phyloP scores from a whole-genome alignment of 2,797 vertebrate genomes.

The Lepus oiostolus region DNA sequence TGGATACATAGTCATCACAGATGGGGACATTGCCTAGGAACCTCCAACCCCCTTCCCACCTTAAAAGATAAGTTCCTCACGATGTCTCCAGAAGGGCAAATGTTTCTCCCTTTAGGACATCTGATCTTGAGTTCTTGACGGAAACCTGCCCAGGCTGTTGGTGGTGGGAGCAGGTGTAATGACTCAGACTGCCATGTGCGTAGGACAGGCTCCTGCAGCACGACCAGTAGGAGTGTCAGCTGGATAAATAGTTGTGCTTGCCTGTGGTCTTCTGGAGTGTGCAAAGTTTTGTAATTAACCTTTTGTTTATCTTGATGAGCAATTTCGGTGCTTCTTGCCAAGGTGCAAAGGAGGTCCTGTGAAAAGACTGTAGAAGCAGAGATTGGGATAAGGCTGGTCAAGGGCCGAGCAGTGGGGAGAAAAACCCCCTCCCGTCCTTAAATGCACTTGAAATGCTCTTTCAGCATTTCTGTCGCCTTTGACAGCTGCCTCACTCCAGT shows the following conservation, averaged over 20 bases:
- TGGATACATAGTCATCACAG: background rate
- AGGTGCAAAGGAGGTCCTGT: background rate
- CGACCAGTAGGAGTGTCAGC: background rate
- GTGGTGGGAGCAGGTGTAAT: background rate
- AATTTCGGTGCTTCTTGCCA: background rate
- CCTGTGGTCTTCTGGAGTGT: background rate
- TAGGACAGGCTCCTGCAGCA: background rate
- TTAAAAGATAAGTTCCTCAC: background rate
- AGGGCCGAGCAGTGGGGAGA: background rate
- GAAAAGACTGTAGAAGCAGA: background rate
- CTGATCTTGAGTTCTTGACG: background rate
- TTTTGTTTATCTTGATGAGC: background rate
- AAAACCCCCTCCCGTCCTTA: background rate
- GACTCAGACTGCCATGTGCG: background rate
- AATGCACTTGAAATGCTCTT: background rate
- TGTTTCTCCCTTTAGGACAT: background rate
- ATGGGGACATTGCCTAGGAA: background rate
- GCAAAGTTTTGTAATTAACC: background rate
- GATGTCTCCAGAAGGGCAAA: background rate
- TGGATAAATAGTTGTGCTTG: background rate
- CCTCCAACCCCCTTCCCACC: background rate
- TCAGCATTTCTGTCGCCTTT: background rate
- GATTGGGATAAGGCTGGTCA: background rate
- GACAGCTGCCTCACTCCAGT: background rate
- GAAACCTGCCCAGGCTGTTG: background rate